Conservation (phyloP, 2,113 vertebrate species). For the Amia ocellicauda region DNA sequence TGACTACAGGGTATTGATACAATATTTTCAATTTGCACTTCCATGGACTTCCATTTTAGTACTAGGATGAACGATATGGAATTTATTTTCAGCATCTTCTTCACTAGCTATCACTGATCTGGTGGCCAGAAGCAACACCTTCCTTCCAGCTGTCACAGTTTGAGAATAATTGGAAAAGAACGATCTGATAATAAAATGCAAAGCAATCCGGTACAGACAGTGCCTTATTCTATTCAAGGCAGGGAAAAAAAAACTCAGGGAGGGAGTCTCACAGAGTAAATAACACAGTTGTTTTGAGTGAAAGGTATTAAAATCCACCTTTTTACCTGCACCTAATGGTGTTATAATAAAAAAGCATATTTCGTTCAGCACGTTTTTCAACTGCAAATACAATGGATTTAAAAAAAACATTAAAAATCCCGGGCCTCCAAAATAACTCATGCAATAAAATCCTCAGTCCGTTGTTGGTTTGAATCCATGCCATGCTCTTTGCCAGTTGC, state of each 20-base stretch:
- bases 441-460: not conserved
- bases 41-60: no score
- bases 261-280: not conserved
- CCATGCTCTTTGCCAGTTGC: no score
- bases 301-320: no score
- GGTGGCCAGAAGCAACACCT: not conserved
- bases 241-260: not conserved
- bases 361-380: no score
- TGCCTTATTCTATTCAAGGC: not conserved
- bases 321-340: no score
- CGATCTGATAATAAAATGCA: not conserved
- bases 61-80: no score
- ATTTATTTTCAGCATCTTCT: no score
- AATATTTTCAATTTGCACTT: no score
- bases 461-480: no score
- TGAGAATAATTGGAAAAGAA: conserved; percentile 2
- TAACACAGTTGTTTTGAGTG: no score
- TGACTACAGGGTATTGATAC: no score
- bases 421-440: not conserved
- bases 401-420: not conserved
- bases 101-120: not conserved
- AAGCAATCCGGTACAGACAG: not conserved
- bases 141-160: not conserved
- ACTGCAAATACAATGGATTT: not conserved
- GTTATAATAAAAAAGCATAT: no score